phyloP scores from a whole-genome alignment of 2,888 invertebrate genomes.

The Mimas tiliae region DNA sequence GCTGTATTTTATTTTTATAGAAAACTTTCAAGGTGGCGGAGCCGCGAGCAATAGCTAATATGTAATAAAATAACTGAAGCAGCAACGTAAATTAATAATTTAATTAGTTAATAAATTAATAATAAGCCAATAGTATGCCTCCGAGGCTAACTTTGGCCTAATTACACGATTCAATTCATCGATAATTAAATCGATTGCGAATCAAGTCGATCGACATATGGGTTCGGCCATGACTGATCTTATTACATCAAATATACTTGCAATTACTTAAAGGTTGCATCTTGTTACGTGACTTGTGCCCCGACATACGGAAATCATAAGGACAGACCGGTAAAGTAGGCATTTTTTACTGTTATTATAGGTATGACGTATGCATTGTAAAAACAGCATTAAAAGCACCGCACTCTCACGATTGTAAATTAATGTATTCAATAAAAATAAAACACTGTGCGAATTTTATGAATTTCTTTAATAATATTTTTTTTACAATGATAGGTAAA shows the following conservation, averaged over 20 bases:
- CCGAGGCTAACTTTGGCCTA: neutral
- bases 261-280: constrained; percentile 16
- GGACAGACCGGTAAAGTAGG: neutral
- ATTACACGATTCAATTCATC: constrained; percentile 8
- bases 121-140: neutral
- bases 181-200: constrained; percentile 9
- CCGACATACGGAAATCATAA: constrained; percentile 4
- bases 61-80: too few relatives aligned
- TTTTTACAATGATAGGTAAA: too few relatives aligned
- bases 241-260: constrained; percentile 11
- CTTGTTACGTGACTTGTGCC: constrained; percentile 5
- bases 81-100: too few relatives aligned
- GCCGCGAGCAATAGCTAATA: too few relatives aligned
- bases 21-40: too few relatives aligned
- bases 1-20: too few relatives aligned
- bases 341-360: constrained; percentile 9
- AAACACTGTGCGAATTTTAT: too few relatives aligned
- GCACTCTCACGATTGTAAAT: too few relatives aligned
- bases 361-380: constrained; percentile 5
- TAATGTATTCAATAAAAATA: too few relatives aligned
- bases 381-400: neutral
- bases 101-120: neutral
- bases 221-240: constrained; percentile 9
- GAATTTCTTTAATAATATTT: too few relatives aligned
- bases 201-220: constrained; percentile 6